Conservation (phyloP, 2,113 vertebrate genomes). For the Coreoperca whiteheadi region DNA sequence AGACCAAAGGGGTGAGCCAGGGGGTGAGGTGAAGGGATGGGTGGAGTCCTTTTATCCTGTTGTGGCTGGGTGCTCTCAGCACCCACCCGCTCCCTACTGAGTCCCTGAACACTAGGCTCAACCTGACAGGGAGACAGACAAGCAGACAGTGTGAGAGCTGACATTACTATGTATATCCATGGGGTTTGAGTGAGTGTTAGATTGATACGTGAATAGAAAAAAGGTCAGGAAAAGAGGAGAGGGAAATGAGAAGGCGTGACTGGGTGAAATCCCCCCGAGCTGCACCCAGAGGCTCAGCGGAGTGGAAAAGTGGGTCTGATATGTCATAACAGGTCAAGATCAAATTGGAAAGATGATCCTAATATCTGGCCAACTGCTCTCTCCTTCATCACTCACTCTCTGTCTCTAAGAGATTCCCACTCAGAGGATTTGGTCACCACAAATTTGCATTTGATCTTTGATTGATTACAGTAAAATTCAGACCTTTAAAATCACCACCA, state of each 20-base stretch:
- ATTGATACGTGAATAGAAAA: constrained; percentile 31
- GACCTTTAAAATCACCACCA: constrained; percentile 23
- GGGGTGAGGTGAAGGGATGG: constrained; percentile 62
- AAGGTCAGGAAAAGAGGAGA: constrained; percentile 26
- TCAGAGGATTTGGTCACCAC: constrained; percentile 30
- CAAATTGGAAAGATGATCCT: constrained; percentile 71
- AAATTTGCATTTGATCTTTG: constrained; percentile 33
- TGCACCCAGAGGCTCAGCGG: constrained; percentile 55
- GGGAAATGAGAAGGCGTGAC: constrained; percentile 13
- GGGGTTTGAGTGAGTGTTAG: neutral
- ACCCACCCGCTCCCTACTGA: constrained; percentile 62
- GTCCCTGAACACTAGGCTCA: constrained; percentile 62
- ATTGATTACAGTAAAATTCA: constrained; percentile 38
- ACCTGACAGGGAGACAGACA: constrained; percentile 53
- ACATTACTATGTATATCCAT: constrained; percentile 20
- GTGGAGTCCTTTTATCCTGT: constrained; percentile 75
- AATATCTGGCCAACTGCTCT: constrained; percentile 62
- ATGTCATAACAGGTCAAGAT: constrained; percentile 75
- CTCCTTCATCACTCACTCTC: constrained; percentile 18
- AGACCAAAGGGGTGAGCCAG: constrained; percentile 77
- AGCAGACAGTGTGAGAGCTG: constrained; percentile 15
- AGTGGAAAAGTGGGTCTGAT: constrained; percentile 71
- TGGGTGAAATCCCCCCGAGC: constrained; percentile 17
- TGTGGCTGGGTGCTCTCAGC: constrained; percentile 65
- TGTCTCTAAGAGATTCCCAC: constrained; percentile 4